phyloP scores from a whole-genome alignment of 92 coral and sea anemone genomes.

The Meandrina meandrites region DNA sequence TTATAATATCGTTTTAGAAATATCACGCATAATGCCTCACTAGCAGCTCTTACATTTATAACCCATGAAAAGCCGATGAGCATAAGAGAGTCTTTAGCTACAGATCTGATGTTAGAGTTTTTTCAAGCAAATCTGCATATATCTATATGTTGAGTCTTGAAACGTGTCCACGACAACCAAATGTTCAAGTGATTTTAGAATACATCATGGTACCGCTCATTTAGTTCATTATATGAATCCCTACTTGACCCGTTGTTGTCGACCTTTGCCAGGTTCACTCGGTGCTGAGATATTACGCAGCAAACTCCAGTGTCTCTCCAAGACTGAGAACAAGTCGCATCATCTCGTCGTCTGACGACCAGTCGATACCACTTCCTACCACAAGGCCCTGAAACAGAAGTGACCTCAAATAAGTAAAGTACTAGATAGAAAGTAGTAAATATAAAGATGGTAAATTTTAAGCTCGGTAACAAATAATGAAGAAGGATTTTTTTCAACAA shows the following conservation, averaged over 20 bases:
- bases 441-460: no score
- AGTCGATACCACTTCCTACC: conserved; percentile 95
- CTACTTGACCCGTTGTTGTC: neutral
- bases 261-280: neutral
- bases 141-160: neutral
- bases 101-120: neutral
- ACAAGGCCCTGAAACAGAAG: conserved; percentile 68
- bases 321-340: conserved; percentile 78
- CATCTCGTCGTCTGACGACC: conserved; percentile 85
- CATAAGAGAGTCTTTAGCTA: neutral
- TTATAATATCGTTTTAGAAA: neutral
- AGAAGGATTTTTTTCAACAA: no score
- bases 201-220: neutral
- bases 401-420: neutral
- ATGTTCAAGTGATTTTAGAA: neutral
- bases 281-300: neutral
- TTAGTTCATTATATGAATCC: conserved; percentile 5
- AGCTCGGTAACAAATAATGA: no score
- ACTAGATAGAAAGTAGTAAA: no score
- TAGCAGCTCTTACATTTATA: neutral
- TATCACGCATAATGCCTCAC: neutral
- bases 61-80: neutral
- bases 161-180: neutral
- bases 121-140: neutral
- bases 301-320: conserved; percentile 64